phyloP scores from a whole-genome alignment of 2,113 vertebrate genomes.

The Onychostoma macrolepis region DNA sequence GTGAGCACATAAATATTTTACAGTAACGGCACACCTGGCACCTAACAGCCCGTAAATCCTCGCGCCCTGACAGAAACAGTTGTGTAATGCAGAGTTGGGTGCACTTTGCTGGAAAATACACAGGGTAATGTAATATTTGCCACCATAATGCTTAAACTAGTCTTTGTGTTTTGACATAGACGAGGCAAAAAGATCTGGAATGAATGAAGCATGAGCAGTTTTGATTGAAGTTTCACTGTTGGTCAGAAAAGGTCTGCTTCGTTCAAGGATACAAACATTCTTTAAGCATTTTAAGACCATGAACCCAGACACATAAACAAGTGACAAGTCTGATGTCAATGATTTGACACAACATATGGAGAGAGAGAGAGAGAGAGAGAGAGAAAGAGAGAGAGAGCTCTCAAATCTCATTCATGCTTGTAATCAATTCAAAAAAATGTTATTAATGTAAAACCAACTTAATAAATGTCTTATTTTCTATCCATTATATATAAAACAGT shows the following conservation, averaged over 20 bases:
- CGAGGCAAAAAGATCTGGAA: background rate
- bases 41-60: constrained; percentile 61
- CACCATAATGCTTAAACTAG: constrained; percentile 4
- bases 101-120: background rate
- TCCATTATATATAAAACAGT: background rate
- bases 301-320: background rate
- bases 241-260: background rate
- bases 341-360: background rate
- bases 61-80: constrained; percentile 59
- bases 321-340: background rate
- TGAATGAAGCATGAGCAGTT: background rate
- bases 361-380: background rate
- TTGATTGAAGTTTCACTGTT: background rate
- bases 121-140: constrained; percentile 17
- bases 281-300: background rate
- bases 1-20: constrained; percentile 69
- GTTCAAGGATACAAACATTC: constrained; percentile 1
- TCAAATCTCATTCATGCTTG: background rate
- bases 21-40: constrained; percentile 64
- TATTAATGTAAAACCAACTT: background rate
- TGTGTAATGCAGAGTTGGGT: constrained; percentile 23
- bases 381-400: too few relatives aligned
- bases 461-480: background rate
- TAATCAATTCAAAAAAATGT: background rate
- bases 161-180: background rate